Percentiles rank a stretch among this genome's conserved stretches.
These are phyloP conservation scores for Epizoanthus scotinus DNA, from an alignment of 92 coral and sea anemone genomes.

Conservation along the genomic window DNA sequence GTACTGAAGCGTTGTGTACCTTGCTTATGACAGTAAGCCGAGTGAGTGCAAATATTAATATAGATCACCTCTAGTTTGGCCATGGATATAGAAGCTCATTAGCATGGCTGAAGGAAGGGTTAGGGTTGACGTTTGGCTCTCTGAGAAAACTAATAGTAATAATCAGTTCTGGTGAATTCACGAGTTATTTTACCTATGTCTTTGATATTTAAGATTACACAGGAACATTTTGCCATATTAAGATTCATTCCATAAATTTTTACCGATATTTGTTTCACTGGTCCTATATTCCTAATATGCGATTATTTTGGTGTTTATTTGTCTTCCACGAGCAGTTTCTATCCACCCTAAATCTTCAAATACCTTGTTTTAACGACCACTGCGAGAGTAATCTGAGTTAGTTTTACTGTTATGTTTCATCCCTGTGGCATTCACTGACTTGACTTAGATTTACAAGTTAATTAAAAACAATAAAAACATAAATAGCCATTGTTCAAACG, in stretches of 20 bases:
- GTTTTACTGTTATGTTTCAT: no score
- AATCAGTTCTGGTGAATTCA: background rate
- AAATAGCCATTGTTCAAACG: background rate
- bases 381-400: background rate
- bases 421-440: no score
- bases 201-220: background rate
- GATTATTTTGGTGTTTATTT: conserved; percentile 7
- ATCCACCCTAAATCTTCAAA: background rate
- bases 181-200: background rate
- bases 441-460: no score
- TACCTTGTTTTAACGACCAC: conserved; percentile 2
- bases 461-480: background rate
- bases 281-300: conserved; percentile 15
- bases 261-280: background rate
- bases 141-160: background rate
- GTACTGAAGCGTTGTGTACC: no score
- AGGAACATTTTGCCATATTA: conserved; percentile 6
- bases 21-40: no score
- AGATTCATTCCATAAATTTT: conserved; percentile 25
- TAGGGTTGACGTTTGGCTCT: no score
- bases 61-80: no score
- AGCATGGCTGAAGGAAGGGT: no score
- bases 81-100: no score
- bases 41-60: no score
- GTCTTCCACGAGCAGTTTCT: background rate